phyloP scores from a whole-genome alignment of 2,113 vertebrate species.

The Vanacampus margaritifer region DNA sequence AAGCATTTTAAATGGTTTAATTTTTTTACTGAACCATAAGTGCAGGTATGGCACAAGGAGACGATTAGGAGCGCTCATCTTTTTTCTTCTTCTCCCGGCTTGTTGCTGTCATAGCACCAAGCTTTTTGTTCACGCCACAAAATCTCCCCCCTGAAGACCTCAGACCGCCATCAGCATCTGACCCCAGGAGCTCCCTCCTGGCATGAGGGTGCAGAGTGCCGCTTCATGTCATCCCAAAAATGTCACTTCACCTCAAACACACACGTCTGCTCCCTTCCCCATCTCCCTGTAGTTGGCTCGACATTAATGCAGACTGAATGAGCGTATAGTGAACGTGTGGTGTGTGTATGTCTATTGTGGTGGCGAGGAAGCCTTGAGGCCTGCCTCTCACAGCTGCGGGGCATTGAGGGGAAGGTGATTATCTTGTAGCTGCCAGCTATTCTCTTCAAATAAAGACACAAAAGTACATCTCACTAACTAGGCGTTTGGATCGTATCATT shows the following conservation, averaged over 20 bases:
- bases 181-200: constrained; percentile 64
- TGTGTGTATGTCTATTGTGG: constrained; percentile 29
- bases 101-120: constrained; percentile 24
- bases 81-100: constrained; percentile 23
- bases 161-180: constrained; percentile 63
- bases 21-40: constrained; percentile 30
- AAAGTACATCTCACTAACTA: constrained; percentile 51
- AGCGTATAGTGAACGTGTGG: constrained; percentile 9
- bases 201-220: constrained; percentile 63
- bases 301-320: constrained; percentile 20
- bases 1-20: background rate
- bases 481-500: constrained; percentile 20
- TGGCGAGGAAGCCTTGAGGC: constrained; percentile 52
- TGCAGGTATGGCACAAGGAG: too few species aligned
- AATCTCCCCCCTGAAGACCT: constrained; percentile 47
- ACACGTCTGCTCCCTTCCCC: constrained; percentile 22
- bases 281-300: constrained; percentile 20
- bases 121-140: constrained; percentile 52
- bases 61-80: constrained; percentile 19
- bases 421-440: constrained; percentile 76
- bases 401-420: constrained; percentile 72
- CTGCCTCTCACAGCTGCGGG: constrained; percentile 64
- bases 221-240: constrained; percentile 69
- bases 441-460: constrained; percentile 59
- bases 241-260: constrained; percentile 62